Evolutionary conservation across 2,888 invertebrate species (phyloP).

Genomic region (Physocephala rufipes): DNA sequence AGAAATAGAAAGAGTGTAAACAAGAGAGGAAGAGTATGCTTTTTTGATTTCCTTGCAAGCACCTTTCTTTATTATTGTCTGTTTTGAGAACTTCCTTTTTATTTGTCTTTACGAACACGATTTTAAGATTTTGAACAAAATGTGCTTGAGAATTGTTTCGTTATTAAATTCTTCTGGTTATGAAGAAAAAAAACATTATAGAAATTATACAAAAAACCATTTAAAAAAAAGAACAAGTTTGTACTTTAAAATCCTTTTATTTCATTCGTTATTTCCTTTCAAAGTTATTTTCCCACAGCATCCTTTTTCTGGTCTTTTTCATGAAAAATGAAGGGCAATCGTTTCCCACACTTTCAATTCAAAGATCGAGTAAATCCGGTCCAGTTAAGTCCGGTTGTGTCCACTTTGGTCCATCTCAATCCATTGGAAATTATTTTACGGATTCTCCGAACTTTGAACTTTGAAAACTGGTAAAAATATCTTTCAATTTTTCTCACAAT

Average conservation of each 20-base stretch:
- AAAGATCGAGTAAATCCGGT: slow-evolving; percentile 9
- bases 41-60: background rate
- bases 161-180: too few relatives aligned
- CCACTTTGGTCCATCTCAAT: background rate
- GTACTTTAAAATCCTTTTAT: too few relatives aligned
- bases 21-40: slow-evolving; percentile 7
- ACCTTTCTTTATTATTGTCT: too few relatives aligned
- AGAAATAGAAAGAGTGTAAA: background rate
- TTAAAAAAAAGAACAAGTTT: too few relatives aligned
- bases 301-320: slow-evolving; percentile 2
- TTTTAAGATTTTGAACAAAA: too few relatives aligned
- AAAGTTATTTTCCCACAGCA: slow-evolving; percentile 7
- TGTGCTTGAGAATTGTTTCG: too few relatives aligned
- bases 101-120: too few relatives aligned
- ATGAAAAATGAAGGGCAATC: background rate
- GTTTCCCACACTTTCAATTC: slow-evolving; percentile 21
- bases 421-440: background rate
- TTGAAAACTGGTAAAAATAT: slow-evolving; percentile 38
- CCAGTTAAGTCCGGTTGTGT: background rate
- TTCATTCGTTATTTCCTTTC: background rate
- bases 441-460: slow-evolving; percentile 53
- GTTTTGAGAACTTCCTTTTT: too few relatives aligned
- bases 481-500: slow-evolving; percentile 14
- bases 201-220: too few relatives aligned
- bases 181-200: background rate